phyloP scores from a whole-genome alignment of 2,797 vertebrate genomes.

The Karalla daura region DNA sequence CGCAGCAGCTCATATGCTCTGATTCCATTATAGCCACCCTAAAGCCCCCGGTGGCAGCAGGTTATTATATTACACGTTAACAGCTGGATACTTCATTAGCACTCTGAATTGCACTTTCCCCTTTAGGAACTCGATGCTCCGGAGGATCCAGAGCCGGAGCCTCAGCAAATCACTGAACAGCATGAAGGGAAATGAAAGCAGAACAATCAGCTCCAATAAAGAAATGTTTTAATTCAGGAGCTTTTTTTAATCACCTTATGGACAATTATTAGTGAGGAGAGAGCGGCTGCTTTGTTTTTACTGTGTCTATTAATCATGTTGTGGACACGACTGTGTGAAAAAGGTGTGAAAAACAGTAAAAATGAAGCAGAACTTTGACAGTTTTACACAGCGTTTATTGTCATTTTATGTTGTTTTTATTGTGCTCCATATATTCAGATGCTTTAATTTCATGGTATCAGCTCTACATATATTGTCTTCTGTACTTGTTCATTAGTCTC shows the following conservation, averaged over 20 bases:
- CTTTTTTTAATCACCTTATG: too few relatives aligned
- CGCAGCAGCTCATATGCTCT: background rate
- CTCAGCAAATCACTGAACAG: slow-evolving; percentile 25
- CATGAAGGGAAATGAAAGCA: slow-evolving; percentile 1
- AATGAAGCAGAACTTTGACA: slow-evolving; percentile 11
- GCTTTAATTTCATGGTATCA: slow-evolving; percentile 52
- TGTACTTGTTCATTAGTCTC: slow-evolving; percentile 56
- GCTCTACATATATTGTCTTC: slow-evolving; percentile 15
- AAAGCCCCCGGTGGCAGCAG: slow-evolving; percentile 25
- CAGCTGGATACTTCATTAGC: slow-evolving; percentile 55
- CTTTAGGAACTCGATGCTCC: slow-evolving; percentile 16
- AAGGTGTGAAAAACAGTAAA: too few relatives aligned
- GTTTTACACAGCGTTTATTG: slow-evolving; percentile 48
- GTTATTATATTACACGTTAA: slow-evolving; percentile 39
- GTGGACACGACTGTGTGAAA: too few relatives aligned
- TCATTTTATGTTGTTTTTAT: slow-evolving; percentile 54
- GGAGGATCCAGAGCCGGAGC: slow-evolving; percentile 22
- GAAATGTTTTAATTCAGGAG: too few relatives aligned
- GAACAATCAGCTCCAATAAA: background rate
- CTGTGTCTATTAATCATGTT: background rate
- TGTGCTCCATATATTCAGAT: slow-evolving; percentile 43
- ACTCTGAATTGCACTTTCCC: slow-evolving; percentile 13
- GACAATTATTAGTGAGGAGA: too few relatives aligned
- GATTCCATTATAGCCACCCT: slow-evolving; percentile 26
- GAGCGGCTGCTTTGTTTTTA: too few relatives aligned